Conservation (phyloP, 2,888 invertebrate species). For the Catocala sponsa region DNA sequence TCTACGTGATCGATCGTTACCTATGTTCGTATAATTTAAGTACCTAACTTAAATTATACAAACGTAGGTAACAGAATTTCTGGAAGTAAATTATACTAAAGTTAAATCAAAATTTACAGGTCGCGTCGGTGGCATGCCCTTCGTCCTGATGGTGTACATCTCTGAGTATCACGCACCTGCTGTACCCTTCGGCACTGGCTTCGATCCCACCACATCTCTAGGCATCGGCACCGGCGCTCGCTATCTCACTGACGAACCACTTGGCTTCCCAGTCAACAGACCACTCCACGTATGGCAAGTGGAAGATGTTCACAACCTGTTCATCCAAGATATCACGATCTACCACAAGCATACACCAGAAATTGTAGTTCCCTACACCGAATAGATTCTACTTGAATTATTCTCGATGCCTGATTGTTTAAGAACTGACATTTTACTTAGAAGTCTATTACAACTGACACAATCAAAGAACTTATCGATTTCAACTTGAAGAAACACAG, state of each 20-base stretch:
- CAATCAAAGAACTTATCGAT: no score
- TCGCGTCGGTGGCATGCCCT: slow-evolving; percentile 87
- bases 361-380: slow-evolving; percentile 61
- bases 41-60: no score
- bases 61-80: no score
- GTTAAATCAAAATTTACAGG: slow-evolving; percentile 55
- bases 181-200: slow-evolving; percentile 71
- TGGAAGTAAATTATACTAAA: background rate
- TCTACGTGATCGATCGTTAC: no score
- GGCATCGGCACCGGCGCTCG: slow-evolving; percentile 81
- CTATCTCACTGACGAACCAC: slow-evolving; percentile 79
- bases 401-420: background rate
- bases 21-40: no score
- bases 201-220: slow-evolving; percentile 83
- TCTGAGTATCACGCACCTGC: slow-evolving; percentile 82
- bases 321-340: slow-evolving; percentile 83
- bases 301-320: slow-evolving; percentile 77
- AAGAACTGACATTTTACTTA: no score
- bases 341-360: slow-evolving; percentile 83
- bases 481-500: no score
- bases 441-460: no score
- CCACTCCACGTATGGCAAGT: slow-evolving; percentile 76
- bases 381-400: slow-evolving; percentile 26
- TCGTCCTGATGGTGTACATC: slow-evolving; percentile 89
- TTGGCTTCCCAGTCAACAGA: slow-evolving; percentile 88